Conservation (phyloP, 2,113 vertebrate genomes). For the Tiliqua scincoides region DNA sequence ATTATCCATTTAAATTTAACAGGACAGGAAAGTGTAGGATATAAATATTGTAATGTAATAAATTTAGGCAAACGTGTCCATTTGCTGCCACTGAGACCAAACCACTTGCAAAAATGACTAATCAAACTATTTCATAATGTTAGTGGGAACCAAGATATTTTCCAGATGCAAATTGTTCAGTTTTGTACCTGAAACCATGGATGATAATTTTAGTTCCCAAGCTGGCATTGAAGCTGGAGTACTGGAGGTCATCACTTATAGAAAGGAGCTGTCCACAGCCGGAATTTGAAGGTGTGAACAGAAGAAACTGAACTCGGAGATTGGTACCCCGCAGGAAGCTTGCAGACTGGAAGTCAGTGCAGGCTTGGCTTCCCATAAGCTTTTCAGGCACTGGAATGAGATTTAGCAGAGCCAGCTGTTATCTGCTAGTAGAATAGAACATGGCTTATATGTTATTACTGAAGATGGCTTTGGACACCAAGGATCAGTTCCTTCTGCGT, state of each 20-base stretch:
- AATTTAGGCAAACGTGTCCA: no score
- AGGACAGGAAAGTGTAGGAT: no score
- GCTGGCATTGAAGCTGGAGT: slow-evolving; percentile 80
- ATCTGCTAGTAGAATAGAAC: neutral
- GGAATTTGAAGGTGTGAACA: slow-evolving; percentile 79
- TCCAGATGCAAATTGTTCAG: neutral
- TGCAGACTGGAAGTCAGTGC: slow-evolving; percentile 76
- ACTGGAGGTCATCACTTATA: slow-evolving; percentile 63
- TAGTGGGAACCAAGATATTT: neutral
- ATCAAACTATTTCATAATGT: neutral
- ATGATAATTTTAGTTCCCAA: slow-evolving; percentile 89
- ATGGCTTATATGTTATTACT: neutral
- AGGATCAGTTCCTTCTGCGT: neutral
- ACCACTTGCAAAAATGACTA: neutral
- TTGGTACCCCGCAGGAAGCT: slow-evolving; percentile 65
- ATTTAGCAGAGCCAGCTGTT: neutral
- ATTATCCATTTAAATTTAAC: no score
- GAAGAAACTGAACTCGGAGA: slow-evolving; percentile 84
- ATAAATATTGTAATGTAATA: no score
- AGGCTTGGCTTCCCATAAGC: slow-evolving; percentile 29
- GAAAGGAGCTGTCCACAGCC: slow-evolving; percentile 81
- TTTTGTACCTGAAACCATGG: slow-evolving; percentile 92
- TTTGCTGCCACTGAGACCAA: no score
- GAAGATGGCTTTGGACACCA: neutral
- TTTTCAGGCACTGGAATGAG: slow-evolving; percentile 41